Conservation (phyloP, 2,888 invertebrate species). For the Drosophila mettleri region DNA sequence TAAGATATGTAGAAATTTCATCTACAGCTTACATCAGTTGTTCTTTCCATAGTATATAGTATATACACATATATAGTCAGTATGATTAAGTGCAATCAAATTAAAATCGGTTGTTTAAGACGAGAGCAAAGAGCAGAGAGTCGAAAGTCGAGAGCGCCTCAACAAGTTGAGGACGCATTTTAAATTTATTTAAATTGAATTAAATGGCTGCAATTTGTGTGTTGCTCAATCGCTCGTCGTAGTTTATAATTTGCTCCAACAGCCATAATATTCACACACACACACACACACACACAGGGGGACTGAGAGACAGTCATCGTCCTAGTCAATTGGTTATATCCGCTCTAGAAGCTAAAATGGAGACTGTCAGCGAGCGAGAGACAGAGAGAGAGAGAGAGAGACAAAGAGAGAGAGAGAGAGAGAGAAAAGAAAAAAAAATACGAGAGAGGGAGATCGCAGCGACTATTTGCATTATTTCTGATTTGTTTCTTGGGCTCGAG, state of each 20-base stretch:
- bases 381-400: too few species aligned
- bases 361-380: constrained; percentile 70
- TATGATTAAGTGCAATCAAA: constrained; percentile 60
- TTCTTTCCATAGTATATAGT: not conserved
- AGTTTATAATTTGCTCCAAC: constrained; percentile 40
- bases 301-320: constrained; percentile 64
- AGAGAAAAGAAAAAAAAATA: too few species aligned
- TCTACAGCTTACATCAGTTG: not conserved
- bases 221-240: constrained; percentile 51
- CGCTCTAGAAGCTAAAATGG: constrained; percentile 76
- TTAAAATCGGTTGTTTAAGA: constrained; percentile 49
- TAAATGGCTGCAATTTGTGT: constrained; percentile 80
- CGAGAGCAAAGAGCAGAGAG: too few species aligned
- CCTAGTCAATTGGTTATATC: constrained; percentile 81
- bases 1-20: not conserved
- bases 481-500: constrained; percentile 52
- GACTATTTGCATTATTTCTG: constrained; percentile 19
- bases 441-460: constrained; percentile 23
- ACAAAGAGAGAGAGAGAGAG: too few species aligned
- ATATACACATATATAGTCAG: constrained; percentile 3
- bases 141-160: constrained; percentile 43
- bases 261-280: constrained; percentile 22
- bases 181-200: constrained; percentile 81
- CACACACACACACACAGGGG: not conserved
- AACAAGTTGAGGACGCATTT: constrained; percentile 71